Percentiles rank a stretch among this genome's conserved stretches.
Evolutionary conservation across 2,888 invertebrate species (phyloP).

Genomic region (Mamestra brassicae): DNA sequence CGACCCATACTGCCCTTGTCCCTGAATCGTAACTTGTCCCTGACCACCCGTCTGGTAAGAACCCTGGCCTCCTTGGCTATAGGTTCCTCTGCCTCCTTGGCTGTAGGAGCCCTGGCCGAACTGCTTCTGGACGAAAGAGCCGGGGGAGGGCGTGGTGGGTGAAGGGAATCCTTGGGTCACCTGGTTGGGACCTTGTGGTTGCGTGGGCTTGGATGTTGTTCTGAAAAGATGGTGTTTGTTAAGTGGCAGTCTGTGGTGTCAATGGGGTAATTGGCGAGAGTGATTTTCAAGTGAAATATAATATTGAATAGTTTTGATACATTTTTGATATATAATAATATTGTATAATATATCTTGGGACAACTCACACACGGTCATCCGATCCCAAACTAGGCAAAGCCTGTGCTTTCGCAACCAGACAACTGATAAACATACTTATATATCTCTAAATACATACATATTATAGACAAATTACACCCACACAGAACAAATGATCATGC

Average conservation of each 20-base stretch:
- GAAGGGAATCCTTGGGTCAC: slow-evolving; percentile 76
- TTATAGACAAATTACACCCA: too few species aligned
- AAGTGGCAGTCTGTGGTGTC: neutral
- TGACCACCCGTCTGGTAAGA: slow-evolving; percentile 62
- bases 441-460: too few species aligned
- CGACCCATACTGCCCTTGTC: slow-evolving; percentile 30
- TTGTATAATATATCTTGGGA: too few species aligned
- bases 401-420: too few species aligned
- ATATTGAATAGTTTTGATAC: too few species aligned
- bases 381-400: too few species aligned
- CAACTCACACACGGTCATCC: too few species aligned
- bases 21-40: slow-evolving; percentile 63
- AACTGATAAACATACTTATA: too few species aligned
- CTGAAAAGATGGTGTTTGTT: slow-evolving; percentile 39
- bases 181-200: slow-evolving; percentile 75
- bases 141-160: slow-evolving; percentile 59
- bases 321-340: too few species aligned
- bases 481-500: too few species aligned
- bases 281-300: too few species aligned
- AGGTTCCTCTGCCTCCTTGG: slow-evolving; percentile 72
- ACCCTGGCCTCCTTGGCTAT: slow-evolving; percentile 69
- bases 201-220: slow-evolving; percentile 70
- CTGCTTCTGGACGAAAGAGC: slow-evolving; percentile 71
- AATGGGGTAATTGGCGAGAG: too few species aligned
- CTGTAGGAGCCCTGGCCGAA: slow-evolving; percentile 57